These are phyloP conservation scores for Phorcus lineatus DNA, from an alignment of 2,888 invertebrate genomes.

Conservation along the genomic window DNA sequence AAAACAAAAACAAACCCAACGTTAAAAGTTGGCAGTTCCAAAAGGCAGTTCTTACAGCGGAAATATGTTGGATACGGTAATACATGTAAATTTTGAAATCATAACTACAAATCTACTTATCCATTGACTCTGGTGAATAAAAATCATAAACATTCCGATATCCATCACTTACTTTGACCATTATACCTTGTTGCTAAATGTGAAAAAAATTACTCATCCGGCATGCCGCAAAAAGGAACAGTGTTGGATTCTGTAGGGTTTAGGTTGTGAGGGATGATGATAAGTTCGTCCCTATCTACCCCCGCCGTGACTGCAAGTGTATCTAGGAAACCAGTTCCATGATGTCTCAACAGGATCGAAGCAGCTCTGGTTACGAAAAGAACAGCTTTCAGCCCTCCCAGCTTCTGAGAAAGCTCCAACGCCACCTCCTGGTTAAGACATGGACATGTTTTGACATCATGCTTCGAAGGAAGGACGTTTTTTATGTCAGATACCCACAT, in stretches of 20 bases:
- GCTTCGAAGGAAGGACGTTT: constrained; percentile 9
- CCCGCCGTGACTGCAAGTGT: constrained; percentile 39
- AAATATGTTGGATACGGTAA: too few relatives aligned
- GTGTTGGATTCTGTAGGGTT: neutral
- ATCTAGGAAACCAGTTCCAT: constrained; percentile 38
- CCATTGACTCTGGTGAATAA: too few relatives aligned
- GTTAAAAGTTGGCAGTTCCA: too few relatives aligned
- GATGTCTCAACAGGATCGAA: constrained; percentile 36
- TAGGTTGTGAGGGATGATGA: constrained; percentile 23
- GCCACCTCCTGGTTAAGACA: constrained; percentile 9
- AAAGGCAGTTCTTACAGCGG: too few relatives aligned
- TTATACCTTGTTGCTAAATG: too few relatives aligned
- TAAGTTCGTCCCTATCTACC: constrained; percentile 25
- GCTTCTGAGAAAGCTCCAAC: neutral
- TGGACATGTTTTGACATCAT: neutral
- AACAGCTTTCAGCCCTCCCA: constrained; percentile 25
- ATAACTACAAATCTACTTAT: too few relatives aligned
- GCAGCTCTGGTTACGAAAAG: constrained; percentile 32
- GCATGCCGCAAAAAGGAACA: neutral
- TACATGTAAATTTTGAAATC: too few relatives aligned
- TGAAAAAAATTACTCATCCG: too few relatives aligned
- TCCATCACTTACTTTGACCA: too few relatives aligned
- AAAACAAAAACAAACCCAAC: too few relatives aligned
- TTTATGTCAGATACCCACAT: constrained; percentile 33
- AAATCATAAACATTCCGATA: too few relatives aligned